Evolutionary conservation across 2,888 invertebrate species (phyloP).

Genomic region (Ormyrus labotus): DNA sequence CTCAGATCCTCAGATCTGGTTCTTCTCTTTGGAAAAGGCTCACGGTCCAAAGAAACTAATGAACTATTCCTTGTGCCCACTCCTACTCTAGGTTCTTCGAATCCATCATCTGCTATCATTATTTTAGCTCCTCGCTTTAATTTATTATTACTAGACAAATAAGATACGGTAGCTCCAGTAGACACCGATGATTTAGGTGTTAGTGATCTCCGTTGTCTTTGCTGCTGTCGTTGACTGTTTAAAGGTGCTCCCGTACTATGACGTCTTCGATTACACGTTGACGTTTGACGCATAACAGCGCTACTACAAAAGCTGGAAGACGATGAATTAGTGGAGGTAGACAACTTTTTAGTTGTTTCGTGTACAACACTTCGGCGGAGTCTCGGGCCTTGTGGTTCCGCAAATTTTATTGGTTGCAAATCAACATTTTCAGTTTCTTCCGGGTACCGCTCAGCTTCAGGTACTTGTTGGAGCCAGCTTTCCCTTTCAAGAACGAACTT

Average conservation of each 20-base stretch:
- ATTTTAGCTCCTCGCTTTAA: slow-evolving; percentile 49
- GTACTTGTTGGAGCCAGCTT: slow-evolving; percentile 51
- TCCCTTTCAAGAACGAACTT: slow-evolving; percentile 41
- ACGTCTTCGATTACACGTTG: slow-evolving; percentile 49
- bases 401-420: slow-evolving; percentile 38
- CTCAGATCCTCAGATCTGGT: slow-evolving; percentile 71
- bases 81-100: slow-evolving; percentile 30
- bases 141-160: slow-evolving; percentile 27
- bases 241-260: slow-evolving; percentile 45
- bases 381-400: slow-evolving; percentile 47
- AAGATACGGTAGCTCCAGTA: not conserved
- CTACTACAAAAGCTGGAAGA: slow-evolving; percentile 16
- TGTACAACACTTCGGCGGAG: slow-evolving; percentile 31
- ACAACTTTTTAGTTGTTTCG: slow-evolving; percentile 12
- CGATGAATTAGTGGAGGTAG: not conserved
- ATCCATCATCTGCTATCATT: slow-evolving; percentile 47
- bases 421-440: slow-evolving; percentile 6
- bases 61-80: slow-evolving; percentile 40
- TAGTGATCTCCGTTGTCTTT: slow-evolving; percentile 40
- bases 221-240: slow-evolving; percentile 37
- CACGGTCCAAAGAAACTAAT: slow-evolving; percentile 56
- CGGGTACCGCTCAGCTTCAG: slow-evolving; percentile 50
- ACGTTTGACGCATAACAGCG: slow-evolving; percentile 31
- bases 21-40: slow-evolving; percentile 66
- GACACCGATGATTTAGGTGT: slow-evolving; percentile 28